Percentiles rank a stretch among this genome's conserved stretches.
Evolutionary conservation across 2,797 vertebrate species (phyloP).

Genomic region (Lepus oiostolus): DNA sequence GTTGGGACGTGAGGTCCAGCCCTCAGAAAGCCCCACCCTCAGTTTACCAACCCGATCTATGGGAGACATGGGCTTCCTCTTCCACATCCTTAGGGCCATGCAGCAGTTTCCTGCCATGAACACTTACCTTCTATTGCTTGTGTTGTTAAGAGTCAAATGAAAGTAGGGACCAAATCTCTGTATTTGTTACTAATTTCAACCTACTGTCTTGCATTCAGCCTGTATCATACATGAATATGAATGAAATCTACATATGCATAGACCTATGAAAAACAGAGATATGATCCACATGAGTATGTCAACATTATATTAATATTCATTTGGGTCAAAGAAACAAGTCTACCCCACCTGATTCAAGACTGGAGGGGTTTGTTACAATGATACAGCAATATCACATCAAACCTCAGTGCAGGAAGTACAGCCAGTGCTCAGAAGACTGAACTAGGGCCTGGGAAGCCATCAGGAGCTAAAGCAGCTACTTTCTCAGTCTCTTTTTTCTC

Average conservation of each 20-base stretch:
- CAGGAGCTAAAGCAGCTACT: constrained; percentile 69
- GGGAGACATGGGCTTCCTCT: neutral
- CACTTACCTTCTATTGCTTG: neutral
- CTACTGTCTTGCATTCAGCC: neutral
- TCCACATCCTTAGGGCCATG: neutral
- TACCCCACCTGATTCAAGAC: constrained; percentile 1
- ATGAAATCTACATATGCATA: neutral
- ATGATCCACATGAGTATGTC: neutral
- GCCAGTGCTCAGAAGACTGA: constrained; percentile 70
- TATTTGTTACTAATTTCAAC: neutral
- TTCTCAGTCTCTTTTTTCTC: constrained; percentile 73
- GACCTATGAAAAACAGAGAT: neutral
- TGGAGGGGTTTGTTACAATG: neutral
- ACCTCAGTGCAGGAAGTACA: constrained; percentile 59
- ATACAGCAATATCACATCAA: neutral
- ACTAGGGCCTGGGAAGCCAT: constrained; percentile 72
- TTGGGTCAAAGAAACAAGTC: constrained; percentile 35
- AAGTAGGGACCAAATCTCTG: neutral
- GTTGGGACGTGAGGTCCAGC: neutral
- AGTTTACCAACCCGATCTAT: neutral
- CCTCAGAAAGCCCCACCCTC: neutral
- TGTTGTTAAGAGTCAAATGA: constrained; percentile 20
- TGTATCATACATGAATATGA: neutral
- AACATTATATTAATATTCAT: neutral
- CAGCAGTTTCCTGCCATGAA: neutral